phyloP scores from a whole-genome alignment of 2,888 invertebrate genomes.

The Miltochrista miniata region DNA sequence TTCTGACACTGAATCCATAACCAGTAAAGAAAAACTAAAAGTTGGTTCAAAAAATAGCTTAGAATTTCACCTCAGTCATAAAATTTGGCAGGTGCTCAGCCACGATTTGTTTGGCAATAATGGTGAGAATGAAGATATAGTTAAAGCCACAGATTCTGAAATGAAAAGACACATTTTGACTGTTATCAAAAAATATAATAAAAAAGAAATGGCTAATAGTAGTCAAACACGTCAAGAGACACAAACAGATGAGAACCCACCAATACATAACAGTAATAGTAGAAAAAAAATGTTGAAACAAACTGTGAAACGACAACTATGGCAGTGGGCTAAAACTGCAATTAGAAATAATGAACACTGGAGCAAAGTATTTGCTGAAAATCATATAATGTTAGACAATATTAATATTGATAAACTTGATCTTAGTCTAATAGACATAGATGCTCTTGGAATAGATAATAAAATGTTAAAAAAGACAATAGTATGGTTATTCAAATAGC shows the following conservation, averaged over 20 bases:
- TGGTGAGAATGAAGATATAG: slow-evolving; percentile 10
- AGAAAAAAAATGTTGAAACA: slow-evolving; percentile 34
- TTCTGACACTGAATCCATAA: neutral
- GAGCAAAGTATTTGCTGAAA: slow-evolving; percentile 37
- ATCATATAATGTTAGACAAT: slow-evolving; percentile 44
- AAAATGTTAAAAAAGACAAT: slow-evolving; percentile 42
- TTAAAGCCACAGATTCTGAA: slow-evolving; percentile 21
- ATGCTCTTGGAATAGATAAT: slow-evolving; percentile 46
- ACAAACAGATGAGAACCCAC: slow-evolving; percentile 15
- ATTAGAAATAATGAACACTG: slow-evolving; percentile 40
- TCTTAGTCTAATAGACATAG: slow-evolving; percentile 43
- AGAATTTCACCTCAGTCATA: slow-evolving; percentile 18
- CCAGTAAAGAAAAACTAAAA: neutral
- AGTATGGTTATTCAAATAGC: slow-evolving; percentile 45
- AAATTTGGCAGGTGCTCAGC: slow-evolving; percentile 24
- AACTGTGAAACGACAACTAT: slow-evolving; percentile 39
- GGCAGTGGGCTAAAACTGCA: slow-evolving; percentile 42
- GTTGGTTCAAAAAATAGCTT: slow-evolving; percentile 4
- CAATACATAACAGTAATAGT: neutral
- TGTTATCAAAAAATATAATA: slow-evolving; percentile 24
- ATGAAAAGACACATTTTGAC: slow-evolving; percentile 24
- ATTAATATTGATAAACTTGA: slow-evolving; percentile 48
- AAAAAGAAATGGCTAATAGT: slow-evolving; percentile 13
- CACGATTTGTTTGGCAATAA: slow-evolving; percentile 14
- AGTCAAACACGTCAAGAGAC: slow-evolving; percentile 8